Percentiles rank a stretch among this genome's conserved stretches.
Conservation (phyloP, 2,797 vertebrate genomes). For the Chelidonichthys spinosus region DNA sequence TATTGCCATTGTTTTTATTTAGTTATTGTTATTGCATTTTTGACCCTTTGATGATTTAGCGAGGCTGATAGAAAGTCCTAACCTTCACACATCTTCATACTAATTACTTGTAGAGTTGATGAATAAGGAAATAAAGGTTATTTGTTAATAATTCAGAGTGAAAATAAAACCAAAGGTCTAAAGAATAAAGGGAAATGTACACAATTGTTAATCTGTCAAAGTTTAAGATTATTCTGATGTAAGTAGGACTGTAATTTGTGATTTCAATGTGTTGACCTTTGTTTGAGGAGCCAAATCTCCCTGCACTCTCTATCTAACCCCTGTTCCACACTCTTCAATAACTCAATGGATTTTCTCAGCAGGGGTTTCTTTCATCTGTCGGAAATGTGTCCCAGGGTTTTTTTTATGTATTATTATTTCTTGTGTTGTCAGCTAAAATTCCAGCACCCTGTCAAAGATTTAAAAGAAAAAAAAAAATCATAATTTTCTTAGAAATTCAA, state of each 20-base stretch:
- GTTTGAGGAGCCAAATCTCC: conserved; percentile 19
- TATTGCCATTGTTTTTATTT: neutral
- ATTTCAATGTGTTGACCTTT: conserved; percentile 30
- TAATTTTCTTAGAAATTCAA: conserved; percentile 2
- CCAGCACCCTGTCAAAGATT: neutral
- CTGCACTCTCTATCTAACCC: neutral
- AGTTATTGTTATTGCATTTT: neutral
- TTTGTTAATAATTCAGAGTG: neutral
- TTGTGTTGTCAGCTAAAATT: conserved; percentile 9
- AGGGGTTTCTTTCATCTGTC: conserved; percentile 30
- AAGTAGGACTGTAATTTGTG: neutral
- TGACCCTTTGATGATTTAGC: neutral
- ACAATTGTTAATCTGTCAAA: neutral
- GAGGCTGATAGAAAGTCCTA: neutral
- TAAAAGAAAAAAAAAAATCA: conserved; percentile 19
- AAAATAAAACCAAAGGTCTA: neutral
- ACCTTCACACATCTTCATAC: neutral
- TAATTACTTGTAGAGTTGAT: neutral
- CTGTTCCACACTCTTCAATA: conserved; percentile 1
- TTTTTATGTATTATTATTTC: neutral
- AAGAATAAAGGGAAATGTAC: neutral
- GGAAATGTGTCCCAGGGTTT: conserved; percentile 28
- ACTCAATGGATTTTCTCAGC: conserved; percentile 26
- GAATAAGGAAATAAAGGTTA: neutral
- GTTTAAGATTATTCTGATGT: neutral